Percentiles rank a stretch among this genome's conserved stretches.
phyloP scores from a whole-genome alignment of 2,113 vertebrate genomes.

The Xenus cinereus region DNA sequence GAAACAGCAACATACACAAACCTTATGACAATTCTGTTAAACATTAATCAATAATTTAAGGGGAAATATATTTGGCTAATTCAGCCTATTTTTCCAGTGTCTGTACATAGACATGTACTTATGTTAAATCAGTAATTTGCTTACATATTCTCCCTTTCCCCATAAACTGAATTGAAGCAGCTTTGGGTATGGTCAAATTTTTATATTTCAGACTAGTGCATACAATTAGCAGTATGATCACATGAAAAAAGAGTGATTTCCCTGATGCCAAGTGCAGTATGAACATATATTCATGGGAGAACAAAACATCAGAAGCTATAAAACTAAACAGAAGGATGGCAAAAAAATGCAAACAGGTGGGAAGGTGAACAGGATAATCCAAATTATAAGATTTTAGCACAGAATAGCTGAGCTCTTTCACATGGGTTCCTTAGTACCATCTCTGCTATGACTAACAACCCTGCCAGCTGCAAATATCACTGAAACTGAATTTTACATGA shows the following conservation, averaged over 20 bases:
- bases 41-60: not conserved
- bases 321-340: not conserved
- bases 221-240: not conserved
- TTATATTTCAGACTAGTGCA: not conserved
- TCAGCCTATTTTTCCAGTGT: not conserved
- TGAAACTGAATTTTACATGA: conserved; percentile 55
- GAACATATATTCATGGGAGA: not conserved
- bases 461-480: not conserved
- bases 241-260: not conserved
- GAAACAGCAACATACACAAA: not conserved
- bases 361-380: not conserved
- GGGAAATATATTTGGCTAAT: not conserved
- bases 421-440: not conserved
- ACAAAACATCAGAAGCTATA: not conserved
- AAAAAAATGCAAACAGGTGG: not conserved
- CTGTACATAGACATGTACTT: not conserved
- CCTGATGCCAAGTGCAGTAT: not conserved
- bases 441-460: not conserved
- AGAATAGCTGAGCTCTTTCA: not conserved
- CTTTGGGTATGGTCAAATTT: rapidly evolving
- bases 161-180: not conserved
- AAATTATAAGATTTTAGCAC: not conserved
- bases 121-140: not conserved
- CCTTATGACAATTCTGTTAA: not conserved
- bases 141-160: not conserved